Percentiles rank a stretch among this genome's conserved stretches.
phyloP scores from a whole-genome alignment of 2,888 invertebrate species.

The Cryptus viduatorius region DNA sequence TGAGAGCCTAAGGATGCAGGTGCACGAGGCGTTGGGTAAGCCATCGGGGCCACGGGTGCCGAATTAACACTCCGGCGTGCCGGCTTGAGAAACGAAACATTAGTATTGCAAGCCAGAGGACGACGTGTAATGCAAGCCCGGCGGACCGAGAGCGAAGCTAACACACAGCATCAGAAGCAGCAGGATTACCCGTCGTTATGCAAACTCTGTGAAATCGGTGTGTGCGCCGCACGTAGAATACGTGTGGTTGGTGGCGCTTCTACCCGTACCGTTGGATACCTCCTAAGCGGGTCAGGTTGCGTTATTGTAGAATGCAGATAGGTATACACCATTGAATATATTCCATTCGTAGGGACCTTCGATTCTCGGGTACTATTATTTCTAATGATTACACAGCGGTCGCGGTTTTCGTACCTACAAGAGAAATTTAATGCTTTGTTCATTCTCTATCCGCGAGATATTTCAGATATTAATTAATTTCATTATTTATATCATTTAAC shows the following conservation, averaged over 20 bases:
- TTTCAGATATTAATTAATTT: not conserved
- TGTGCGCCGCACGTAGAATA: constrained; percentile 35
- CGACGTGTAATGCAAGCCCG: constrained; percentile 44
- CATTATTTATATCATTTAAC: not conserved
- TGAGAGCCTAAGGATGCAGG: constrained; percentile 18
- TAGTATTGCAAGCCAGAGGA: constrained; percentile 49
- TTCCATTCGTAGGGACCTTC: constrained; percentile 14
- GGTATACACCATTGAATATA: constrained; percentile 7
- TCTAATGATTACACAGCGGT: constrained; percentile 11
- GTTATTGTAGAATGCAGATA: constrained; percentile 38
- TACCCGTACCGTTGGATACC: constrained; percentile 8
- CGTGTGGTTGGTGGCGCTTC: constrained; percentile 37
- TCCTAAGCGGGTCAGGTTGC: constrained; percentile 44
- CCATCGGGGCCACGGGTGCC: constrained; percentile 19
- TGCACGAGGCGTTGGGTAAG: constrained; percentile 25
- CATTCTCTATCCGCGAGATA: not conserved
- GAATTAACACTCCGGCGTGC: constrained; percentile 38
- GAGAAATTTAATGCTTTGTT: not conserved
- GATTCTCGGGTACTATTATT: constrained; percentile 16
- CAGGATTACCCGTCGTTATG: constrained; percentile 61
- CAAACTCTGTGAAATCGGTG: constrained; percentile 58
- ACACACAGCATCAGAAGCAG: constrained; percentile 38
- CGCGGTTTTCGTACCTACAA: not conserved
- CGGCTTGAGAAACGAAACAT: constrained; percentile 49
- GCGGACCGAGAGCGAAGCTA: constrained; percentile 40